Percentiles rank a stretch among this genome's conserved stretches.
Evolutionary conservation across 2,888 invertebrate species (phyloP).

Genomic region (Lamproptera curius): DNA sequence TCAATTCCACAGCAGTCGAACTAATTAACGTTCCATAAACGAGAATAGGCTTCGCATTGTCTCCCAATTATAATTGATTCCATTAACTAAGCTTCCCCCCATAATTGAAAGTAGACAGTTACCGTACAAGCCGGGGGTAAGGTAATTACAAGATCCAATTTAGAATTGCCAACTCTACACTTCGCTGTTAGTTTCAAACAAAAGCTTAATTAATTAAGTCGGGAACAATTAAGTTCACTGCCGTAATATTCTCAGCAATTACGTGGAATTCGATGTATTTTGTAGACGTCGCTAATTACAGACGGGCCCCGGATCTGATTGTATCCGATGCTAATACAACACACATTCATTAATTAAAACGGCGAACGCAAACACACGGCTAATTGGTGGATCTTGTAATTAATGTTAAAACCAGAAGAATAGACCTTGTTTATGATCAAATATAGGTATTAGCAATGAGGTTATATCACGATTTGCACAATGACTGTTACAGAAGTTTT

Average conservation of each 20-base stretch:
- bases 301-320: conserved; percentile 68
- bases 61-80: conserved; percentile 72
- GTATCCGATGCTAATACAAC: conserved; percentile 68
- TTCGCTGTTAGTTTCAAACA: conserved; percentile 79
- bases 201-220: conserved; percentile 79
- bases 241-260: conserved; percentile 77
- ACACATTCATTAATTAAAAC: conserved; percentile 67
- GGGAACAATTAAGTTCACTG: conserved; percentile 77
- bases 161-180: conserved; percentile 79
- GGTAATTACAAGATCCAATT: conserved; percentile 79
- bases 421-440: conserved; percentile 12
- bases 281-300: conserved; percentile 70
- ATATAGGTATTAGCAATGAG: conserved; percentile 3
- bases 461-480: too few species aligned
- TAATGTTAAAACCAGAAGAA: conserved; percentile 37
- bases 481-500: too few species aligned
- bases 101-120: conserved; percentile 77
- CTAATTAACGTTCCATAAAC: conserved; percentile 51
- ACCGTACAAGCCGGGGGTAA: conserved; percentile 69
- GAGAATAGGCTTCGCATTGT: conserved; percentile 56
- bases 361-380: conserved; percentile 44
- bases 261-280: conserved; percentile 74
- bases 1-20: conserved; percentile 31
- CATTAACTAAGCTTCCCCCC: conserved; percentile 70
- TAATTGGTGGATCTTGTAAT: conserved; percentile 74